Evolutionary conservation across 2,797 vertebrate species (phyloP), one percentile per base, ranked within the genome.

Genomic region (Sarcophilus harrisii): DNA sequence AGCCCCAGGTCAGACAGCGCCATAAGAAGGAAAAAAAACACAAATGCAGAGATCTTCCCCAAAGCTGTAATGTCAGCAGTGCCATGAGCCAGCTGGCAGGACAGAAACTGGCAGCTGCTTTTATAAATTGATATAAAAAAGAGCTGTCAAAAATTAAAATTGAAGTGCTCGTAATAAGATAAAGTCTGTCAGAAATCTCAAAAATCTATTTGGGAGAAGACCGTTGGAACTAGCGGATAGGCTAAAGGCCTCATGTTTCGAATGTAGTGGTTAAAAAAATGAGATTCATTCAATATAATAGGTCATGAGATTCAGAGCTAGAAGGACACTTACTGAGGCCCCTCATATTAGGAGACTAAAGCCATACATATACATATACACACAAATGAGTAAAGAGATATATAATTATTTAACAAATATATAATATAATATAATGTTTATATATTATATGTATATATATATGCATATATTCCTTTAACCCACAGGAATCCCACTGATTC

Each of bases 81-180:
- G 32, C 28, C 73, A 66, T 92, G 93, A 92, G 90, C 58, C 57
- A 95, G 95, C 81, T 90, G 73, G 90, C 9, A 52, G 62, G 90
- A 58, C 2, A 24, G 38, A 87, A 45, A 38, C 24, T 92, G 91
- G 49, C 14, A 96, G 59, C 2, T 93, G 0, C 0, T 60, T 95
- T 96, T 90, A 92, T 90, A 24, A 58, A 96, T 81, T 32, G 94
- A 38, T 1, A 91, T 57, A 96, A 38, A 59, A 95, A 96, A 95
- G 1, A 45, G 60, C 11, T 81, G 59, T 57, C 62, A 4, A 91
- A 95, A 95, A 62, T 60, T 57, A 94, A 96, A 93, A 62, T 91
- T 29, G 94, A 97, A 92, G 28, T 18, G 6, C 28, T 0, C 1
- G 14, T 92, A 52, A 89, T 5, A 38, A 90, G 57, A 29, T 92